Percentiles rank a stretch among this genome's conserved stretches.
Conservation (phyloP, 1,140 invertebrate species). For the Sesamia nonagrioides region DNA sequence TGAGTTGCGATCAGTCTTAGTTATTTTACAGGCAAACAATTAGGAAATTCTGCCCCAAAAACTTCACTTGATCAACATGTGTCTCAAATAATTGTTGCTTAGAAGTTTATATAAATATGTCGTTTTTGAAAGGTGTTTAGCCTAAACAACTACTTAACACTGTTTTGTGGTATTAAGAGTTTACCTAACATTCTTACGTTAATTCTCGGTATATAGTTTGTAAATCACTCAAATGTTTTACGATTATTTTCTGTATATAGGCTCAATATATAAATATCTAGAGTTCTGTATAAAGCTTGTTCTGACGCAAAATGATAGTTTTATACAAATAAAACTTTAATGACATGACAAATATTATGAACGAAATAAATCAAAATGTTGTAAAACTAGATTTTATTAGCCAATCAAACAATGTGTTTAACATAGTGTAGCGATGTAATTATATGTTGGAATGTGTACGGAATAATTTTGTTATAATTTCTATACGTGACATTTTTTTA, state of each 20-base stretch:
- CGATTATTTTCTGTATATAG: neutral
- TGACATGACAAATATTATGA: conserved; percentile 27
- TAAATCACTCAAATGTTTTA: neutral
- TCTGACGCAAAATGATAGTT: neutral
- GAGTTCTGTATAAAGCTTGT: conserved; percentile 16
- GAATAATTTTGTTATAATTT: no score
- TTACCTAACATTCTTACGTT: neutral
- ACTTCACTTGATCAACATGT: no score
- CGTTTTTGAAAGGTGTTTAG: no score
- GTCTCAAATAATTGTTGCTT: no score
- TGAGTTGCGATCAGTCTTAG: neutral
- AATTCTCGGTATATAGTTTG: neutral
- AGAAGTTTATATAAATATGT: no score
- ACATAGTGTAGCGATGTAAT: conserved; percentile 1
- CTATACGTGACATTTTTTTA: no score
- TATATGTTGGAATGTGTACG: no score
- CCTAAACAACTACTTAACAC: no score
- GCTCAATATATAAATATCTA: conserved; percentile 1
- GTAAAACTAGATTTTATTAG: conserved; percentile 28
- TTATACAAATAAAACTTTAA: conserved; percentile 37
- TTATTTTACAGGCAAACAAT: neutral
- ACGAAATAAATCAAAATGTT: conserved; percentile 38
- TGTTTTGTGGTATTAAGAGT: no score
- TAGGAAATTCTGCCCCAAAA: no score
- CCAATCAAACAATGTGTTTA: conserved; percentile 7